A percentile compares a stretch with the other conserved stretches of the same genome.
phyloP scores from a whole-genome alignment of 23 tunicate genomes.

The Ciona savignyi region DNA sequence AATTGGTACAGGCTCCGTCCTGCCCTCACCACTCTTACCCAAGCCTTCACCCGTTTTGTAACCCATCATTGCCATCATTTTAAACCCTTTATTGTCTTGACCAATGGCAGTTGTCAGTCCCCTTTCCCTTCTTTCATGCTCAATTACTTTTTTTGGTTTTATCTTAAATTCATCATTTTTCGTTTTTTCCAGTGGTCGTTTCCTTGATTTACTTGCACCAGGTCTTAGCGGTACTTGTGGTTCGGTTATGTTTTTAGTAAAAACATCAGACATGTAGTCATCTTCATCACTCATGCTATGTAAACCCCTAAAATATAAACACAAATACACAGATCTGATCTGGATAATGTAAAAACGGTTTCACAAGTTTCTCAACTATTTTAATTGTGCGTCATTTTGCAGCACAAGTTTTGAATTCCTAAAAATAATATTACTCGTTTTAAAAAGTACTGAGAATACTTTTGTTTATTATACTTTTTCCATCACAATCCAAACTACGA shows the following conservation, averaged over 20 bases:
- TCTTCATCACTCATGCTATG: slow-evolving; percentile 24
- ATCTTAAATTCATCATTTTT: slow-evolving; percentile 23
- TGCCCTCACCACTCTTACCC: slow-evolving; percentile 69
- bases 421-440: too few species aligned
- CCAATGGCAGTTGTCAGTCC: slow-evolving; percentile 55
- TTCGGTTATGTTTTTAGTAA: slow-evolving; percentile 13
- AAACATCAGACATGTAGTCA: slow-evolving; percentile 67
- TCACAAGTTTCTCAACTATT: too few species aligned
- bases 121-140: slow-evolving; percentile 62
- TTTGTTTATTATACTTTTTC: too few species aligned
- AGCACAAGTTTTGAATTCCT: too few species aligned
- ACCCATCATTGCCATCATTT: slow-evolving; percentile 88
- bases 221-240: not conserved
- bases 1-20: slow-evolving; percentile 79
- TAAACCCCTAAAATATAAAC: too few species aligned
- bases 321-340: too few species aligned
- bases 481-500: too few species aligned
- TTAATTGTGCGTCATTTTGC: too few species aligned
- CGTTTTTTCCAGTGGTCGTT: slow-evolving; percentile 35
- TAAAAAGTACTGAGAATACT: too few species aligned
- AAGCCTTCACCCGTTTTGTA: slow-evolving; percentile 79
- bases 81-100: slow-evolving; percentile 73
- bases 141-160: slow-evolving; percentile 33
- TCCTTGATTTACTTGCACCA: slow-evolving; percentile 2
- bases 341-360: too few species aligned